Evolutionary conservation across 1,140 invertebrate species (phyloP).

Genomic region (Habropoda laboriosa): DNA sequence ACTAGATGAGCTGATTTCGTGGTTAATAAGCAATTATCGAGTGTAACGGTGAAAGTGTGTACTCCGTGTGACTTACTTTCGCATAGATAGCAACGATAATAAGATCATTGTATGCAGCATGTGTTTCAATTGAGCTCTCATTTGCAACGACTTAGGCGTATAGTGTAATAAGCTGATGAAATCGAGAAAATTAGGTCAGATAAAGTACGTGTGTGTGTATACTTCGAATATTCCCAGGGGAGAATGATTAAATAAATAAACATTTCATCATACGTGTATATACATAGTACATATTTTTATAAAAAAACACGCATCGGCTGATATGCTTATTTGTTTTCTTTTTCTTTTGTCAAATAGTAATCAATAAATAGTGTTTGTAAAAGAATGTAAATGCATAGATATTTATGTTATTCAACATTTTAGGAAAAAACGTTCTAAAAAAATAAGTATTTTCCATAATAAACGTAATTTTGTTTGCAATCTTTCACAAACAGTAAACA

Average conservation of each 20-base stretch:
- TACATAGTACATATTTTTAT: neutral
- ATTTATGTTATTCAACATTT: neutral
- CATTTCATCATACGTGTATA: no score
- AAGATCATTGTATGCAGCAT: neutral
- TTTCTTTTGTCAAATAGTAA: neutral
- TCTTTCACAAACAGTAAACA: no score
- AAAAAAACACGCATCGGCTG: neutral
- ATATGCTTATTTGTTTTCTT: no score
- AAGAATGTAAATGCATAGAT: neutral
- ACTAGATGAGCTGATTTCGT: conserved; percentile 17
- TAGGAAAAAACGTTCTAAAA: no score
- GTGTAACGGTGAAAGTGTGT: conserved; percentile 17
- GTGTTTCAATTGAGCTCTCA: neutral
- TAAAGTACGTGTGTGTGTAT: neutral
- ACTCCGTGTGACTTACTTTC: conserved; percentile 13
- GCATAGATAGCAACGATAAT: neutral
- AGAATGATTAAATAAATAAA: neutral
- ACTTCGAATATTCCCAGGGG: neutral
- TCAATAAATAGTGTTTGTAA: neutral
- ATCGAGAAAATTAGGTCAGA: neutral
- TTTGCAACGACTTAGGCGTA: neutral
- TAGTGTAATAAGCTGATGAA: neutral
- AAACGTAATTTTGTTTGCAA: no score
- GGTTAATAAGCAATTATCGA: conserved; percentile 42
- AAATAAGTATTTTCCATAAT: no score